Conservation (phyloP, 2,797 vertebrate genomes). For the Petrocephalus sullivani region DNA sequence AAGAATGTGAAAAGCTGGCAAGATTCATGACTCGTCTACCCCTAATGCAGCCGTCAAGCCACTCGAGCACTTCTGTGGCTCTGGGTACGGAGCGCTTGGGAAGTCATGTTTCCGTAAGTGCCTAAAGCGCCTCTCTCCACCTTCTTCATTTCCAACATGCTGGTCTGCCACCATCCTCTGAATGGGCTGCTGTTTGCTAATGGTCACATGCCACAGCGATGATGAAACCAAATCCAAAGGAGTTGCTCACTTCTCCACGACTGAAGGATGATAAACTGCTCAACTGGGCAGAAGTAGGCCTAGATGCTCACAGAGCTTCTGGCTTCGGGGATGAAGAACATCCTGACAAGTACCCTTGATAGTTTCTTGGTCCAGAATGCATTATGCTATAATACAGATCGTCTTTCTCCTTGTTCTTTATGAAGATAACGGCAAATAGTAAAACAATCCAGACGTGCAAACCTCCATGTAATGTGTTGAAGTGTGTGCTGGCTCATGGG, state of each 20-base stretch:
- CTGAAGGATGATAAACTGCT: conserved; percentile 50
- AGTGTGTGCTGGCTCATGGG: background rate
- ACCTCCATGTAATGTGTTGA: background rate
- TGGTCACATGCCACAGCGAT: conserved; percentile 43
- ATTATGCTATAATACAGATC: background rate
- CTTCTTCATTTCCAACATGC: background rate
- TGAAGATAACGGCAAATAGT: background rate
- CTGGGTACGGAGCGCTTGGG: background rate
- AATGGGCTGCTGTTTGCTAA: conserved; percentile 14
- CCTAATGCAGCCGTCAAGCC: background rate
- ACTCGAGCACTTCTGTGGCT: background rate
- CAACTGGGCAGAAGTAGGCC: conserved; percentile 51
- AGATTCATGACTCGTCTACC: background rate
- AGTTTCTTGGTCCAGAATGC: background rate
- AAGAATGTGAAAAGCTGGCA: background rate
- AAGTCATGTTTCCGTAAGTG: conserved; percentile 19
- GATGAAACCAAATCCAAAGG: conserved; percentile 56
- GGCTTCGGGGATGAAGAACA: background rate
- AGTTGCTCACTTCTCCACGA: conserved; percentile 55
- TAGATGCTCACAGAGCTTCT: background rate
- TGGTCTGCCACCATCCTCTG: background rate
- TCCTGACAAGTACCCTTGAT: background rate
- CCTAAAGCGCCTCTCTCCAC: background rate
- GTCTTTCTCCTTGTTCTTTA: background rate
- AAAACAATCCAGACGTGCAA: background rate